A percentile compares a stretch with the other conserved stretches of the same genome.
phyloP scores from a whole-genome alignment of 30 jellyfish, hydroid and myxozoan species.

The Hydractinia symbiolongicarpus region DNA sequence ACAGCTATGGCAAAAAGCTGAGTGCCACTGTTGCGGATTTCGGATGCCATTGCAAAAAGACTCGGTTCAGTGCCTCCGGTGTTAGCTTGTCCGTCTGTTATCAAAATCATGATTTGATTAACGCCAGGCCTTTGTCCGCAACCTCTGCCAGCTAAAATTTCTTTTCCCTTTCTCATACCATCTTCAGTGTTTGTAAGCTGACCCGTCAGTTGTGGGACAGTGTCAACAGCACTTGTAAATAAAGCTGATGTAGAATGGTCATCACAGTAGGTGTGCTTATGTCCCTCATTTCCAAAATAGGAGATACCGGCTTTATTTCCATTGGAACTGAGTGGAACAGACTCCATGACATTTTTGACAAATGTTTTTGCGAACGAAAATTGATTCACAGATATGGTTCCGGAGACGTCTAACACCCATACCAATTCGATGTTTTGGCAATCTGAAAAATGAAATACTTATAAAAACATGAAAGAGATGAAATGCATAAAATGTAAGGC shows the following conservation, averaged over 20 bases:
- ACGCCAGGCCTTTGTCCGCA: neutral
- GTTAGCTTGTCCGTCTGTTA: conserved; percentile 1
- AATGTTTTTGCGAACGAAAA: neutral
- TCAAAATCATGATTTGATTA: neutral
- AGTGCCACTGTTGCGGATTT: neutral
- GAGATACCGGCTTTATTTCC: conserved; percentile 7
- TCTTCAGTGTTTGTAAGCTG: conserved; percentile 1
- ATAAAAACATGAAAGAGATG: too few relatives aligned
- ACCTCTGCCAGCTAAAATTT: neutral
- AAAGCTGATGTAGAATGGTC: neutral
- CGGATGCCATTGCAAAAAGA: neutral
- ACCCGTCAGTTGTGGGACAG: neutral
- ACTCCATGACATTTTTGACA: neutral
- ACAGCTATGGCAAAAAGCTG: conserved; percentile 1
- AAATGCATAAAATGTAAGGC: too few relatives aligned
- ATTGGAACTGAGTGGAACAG: neutral
- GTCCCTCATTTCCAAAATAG: conserved; percentile 7
- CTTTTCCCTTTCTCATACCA: neutral
- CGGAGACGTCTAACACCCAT: conserved; percentile 10
- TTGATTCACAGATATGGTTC: neutral
- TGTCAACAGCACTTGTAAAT: conserved; percentile 11
- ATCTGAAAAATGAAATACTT: too few relatives aligned
- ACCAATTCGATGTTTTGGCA: neutral
- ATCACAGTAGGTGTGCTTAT: neutral
- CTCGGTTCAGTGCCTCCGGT: neutral